phyloP scores from a whole-genome alignment of 2,888 invertebrate species.

The Polyommatus icarus region DNA sequence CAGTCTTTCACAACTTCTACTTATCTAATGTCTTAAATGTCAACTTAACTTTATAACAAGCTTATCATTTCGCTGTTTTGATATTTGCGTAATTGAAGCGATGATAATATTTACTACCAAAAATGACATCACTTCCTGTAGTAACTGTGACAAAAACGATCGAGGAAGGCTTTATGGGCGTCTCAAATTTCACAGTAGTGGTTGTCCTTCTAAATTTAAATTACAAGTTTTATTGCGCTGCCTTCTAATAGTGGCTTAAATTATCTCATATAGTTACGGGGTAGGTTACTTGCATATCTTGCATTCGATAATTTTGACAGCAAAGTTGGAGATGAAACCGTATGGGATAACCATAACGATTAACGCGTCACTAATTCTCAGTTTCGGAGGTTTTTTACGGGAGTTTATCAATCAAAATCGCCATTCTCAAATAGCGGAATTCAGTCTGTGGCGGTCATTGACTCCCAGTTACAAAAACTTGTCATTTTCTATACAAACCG shows the following conservation, averaged over 20 bases:
- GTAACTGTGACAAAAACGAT: neutral
- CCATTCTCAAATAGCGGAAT: too few relatives aligned
- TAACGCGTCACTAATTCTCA: too few relatives aligned
- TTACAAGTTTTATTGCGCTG: neutral
- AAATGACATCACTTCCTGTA: neutral
- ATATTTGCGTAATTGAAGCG: neutral
- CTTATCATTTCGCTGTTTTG: neutral
- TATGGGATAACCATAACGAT: too few relatives aligned
- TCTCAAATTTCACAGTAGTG: neutral
- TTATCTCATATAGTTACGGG: neutral
- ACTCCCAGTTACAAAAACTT: too few relatives aligned
- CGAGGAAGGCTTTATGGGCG: neutral
- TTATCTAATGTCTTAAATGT: neutral
- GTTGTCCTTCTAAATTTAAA: conserved; percentile 5
- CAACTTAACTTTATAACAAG: neutral
- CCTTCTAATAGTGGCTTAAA: neutral
- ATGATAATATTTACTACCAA: neutral
- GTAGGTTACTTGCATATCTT: too few relatives aligned
- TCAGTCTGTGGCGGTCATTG: too few relatives aligned
- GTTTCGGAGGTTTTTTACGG: too few relatives aligned
- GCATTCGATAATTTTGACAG: neutral
- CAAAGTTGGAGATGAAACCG: neutral
- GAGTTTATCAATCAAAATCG: too few relatives aligned
- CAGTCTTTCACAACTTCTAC: neutral
- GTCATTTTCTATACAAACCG: too few relatives aligned